Evolutionary conservation across 2,797 vertebrate genomes (phyloP).

Genomic region (Antrozous pallidus): DNA sequence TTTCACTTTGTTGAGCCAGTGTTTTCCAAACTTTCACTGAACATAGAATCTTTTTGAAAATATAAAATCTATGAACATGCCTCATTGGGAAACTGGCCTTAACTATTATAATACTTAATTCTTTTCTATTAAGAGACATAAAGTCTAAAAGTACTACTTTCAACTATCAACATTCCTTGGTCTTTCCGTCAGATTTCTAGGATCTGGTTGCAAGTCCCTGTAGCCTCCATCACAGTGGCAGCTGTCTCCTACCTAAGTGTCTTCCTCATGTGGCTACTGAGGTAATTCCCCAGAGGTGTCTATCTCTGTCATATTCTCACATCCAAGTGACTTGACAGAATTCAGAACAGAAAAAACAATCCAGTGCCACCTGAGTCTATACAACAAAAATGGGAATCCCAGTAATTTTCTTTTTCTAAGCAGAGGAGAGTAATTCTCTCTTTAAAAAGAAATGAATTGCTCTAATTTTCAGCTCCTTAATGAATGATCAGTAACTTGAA

Average conservation of each 20-base stretch:
- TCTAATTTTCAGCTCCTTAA: neutral
- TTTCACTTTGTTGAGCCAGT: slow-evolving; percentile 1
- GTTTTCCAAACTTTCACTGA: slow-evolving; percentile 29
- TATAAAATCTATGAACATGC: neutral
- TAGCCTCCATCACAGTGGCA: neutral
- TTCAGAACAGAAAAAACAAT: slow-evolving; percentile 12
- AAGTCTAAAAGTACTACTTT: neutral
- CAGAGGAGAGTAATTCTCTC: neutral
- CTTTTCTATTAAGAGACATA: neutral
- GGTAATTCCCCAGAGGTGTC: slow-evolving; percentile 8
- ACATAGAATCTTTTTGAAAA: neutral
- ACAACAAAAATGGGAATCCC: neutral
- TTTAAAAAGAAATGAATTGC: neutral
- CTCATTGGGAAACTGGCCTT: neutral
- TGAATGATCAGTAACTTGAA: neutral
- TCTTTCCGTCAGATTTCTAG: slow-evolving; percentile 8
- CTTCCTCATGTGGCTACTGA: slow-evolving; percentile 41
- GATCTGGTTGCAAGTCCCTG: neutral
- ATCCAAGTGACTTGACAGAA: neutral
- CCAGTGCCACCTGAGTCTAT: neutral
- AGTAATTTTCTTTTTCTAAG: neutral
- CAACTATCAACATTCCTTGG: neutral
- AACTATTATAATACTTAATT: neutral
- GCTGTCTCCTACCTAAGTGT: slow-evolving; percentile 16
- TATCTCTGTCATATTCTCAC: neutral